Base-by-base conservation (phyloP, 1,140 invertebrate species). In the Aphaenogaster ashmeadi region DNA sequence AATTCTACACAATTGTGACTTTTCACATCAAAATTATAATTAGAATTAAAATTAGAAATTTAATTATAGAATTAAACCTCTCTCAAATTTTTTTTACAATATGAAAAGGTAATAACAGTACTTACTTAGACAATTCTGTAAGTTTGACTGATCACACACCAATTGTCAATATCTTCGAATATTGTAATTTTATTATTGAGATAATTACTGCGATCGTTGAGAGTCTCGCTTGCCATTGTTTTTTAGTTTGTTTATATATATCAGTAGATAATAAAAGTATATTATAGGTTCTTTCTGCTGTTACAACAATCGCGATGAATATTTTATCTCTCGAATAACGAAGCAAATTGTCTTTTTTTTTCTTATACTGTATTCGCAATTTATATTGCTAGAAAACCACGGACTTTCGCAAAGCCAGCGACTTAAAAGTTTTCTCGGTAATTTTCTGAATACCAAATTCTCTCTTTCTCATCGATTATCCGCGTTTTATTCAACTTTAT, bases 361-460 rank as follows among this genome's bases (percentile, higher is more conserved):
- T 52, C 5, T 27, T n/a, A 21, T 38, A 41, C 27, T 36, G 18
- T 38, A 60, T 60, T 58, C 41, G 41, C 41, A 38, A 74, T 84
- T 60, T 84, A 60, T 74, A 74, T 60, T 58, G 27, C n/a, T 60
- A n/a, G 44, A 60, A 74, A 75, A 75, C 13, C n/a, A 18, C 27
- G 18, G 47, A 62, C 33, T 74, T n/a, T 74, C 15, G 41, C 69
- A 27, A 60, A 84, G 41, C 33, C 33, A 50, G 27, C 52, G 79
- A 74, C 41, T 58, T 75, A 60, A 62, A 74, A 84, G 80, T 84
- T 84, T 50, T 33, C 33, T 11, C 41, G 7, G 33, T 44, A 75
- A 75, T 84, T 84, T 60, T 84, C 80, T 74, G 80, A 84, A 84
- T 84, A 74, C 41, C 54, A 84, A 84, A 84, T 74, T 50, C 56